These are phyloP conservation scores for Seira musarum DNA, from an alignment of 2,888 invertebrate species.

Conservation along the genomic window DNA sequence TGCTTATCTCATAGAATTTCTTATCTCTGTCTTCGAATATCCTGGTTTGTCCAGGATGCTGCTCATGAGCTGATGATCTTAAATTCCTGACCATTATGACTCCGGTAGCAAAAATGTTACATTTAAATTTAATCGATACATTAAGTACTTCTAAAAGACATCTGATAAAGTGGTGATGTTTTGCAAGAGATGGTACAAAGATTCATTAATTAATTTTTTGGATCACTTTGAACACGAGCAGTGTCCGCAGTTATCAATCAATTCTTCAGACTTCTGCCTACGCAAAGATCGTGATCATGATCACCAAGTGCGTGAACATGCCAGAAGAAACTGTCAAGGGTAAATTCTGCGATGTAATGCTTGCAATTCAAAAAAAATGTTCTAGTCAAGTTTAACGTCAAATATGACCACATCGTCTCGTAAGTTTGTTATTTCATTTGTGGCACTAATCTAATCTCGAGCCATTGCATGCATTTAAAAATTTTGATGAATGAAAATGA, in stretches of 20 bases:
- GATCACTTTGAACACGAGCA: too few species aligned
- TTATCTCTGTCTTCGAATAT: slow-evolving; percentile 2
- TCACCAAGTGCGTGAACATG: too few species aligned
- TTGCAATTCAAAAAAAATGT: neutral
- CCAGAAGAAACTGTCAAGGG: neutral
- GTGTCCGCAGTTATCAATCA: too few species aligned
- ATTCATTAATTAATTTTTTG: neutral
- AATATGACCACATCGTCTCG: too few species aligned
- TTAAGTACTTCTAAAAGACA: neutral
- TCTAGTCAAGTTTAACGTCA: too few species aligned
- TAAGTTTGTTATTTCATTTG: too few species aligned
- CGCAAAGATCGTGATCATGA: too few species aligned
- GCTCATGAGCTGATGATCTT: neutral
- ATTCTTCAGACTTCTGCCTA: too few species aligned
- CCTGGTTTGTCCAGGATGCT: slow-evolving; percentile 3
- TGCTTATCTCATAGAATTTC: neutral
- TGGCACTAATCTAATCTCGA: too few species aligned
- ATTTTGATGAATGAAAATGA: too few species aligned
- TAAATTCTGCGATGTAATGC: neutral
- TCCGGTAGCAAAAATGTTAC: neutral
- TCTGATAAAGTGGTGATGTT: neutral
- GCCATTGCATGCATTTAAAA: too few species aligned
- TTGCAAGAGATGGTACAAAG: neutral
- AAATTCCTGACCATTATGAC: neutral
- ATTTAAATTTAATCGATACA: neutral